These are phyloP conservation scores for Drosophila anomalipes DNA, from an alignment of 2,888 invertebrate species.

Conservation along the genomic window DNA sequence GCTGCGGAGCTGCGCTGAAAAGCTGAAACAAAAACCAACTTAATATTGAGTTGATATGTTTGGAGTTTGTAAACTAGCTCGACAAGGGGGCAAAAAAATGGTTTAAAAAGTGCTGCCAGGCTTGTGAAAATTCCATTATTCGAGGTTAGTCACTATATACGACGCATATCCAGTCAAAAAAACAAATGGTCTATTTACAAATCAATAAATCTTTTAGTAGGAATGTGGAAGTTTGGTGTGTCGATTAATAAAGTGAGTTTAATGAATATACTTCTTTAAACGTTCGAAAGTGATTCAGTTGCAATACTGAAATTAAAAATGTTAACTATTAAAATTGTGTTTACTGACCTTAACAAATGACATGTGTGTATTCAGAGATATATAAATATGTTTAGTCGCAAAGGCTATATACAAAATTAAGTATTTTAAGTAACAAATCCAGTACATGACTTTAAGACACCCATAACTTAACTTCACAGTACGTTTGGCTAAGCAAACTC, in stretches of 20 bases:
- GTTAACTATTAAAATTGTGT: background rate
- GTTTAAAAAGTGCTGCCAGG: background rate
- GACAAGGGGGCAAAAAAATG: background rate
- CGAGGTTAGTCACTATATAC: background rate
- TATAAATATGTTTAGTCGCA: background rate
- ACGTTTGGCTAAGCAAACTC: background rate
- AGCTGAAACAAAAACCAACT: slow-evolving; percentile 20
- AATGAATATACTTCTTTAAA: background rate
- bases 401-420: background rate
- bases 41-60: slow-evolving; percentile 33
- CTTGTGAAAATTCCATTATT: slow-evolving; percentile 4
- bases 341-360: background rate
- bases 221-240: background rate
- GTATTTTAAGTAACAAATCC: background rate
- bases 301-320: background rate
- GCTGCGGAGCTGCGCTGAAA: slow-evolving; percentile 17
- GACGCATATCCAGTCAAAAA: background rate
- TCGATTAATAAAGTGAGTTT: background rate
- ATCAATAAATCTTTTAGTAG: background rate
- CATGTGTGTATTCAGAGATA: background rate
- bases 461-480: slow-evolving; percentile 4
- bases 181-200: background rate
- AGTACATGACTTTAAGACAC: background rate
- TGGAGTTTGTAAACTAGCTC: background rate
- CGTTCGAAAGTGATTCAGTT: background rate